A percentile compares a stretch with the other conserved stretches of the same genome.
phyloP scores from a whole-genome alignment of 2,888 invertebrate species.

The Pachycephus smyrnensis region DNA sequence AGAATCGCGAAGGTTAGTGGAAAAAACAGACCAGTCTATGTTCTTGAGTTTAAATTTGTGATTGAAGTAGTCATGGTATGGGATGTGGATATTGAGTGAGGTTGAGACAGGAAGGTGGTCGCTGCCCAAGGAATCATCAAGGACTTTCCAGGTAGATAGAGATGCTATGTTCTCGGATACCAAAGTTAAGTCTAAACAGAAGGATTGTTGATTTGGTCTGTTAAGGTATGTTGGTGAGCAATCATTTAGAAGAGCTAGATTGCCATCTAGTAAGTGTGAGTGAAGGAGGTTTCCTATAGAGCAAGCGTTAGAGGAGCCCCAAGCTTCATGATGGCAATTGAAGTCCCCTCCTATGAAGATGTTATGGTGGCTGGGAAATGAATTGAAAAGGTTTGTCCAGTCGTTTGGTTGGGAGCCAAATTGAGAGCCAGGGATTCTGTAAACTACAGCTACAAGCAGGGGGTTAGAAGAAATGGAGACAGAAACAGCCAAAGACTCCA shows the following conservation, averaged over 20 bases:
- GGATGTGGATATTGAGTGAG: neutral
- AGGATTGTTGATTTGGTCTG: neutral
- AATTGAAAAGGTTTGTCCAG: conserved; percentile 10
- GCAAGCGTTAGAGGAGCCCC: conserved; percentile 17
- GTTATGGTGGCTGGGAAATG: neutral
- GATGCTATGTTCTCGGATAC: conserved; percentile 11
- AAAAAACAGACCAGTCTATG: too few relatives aligned
- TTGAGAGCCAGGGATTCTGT: neutral
- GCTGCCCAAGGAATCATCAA: conserved; percentile 16
- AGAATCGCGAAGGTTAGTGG: too few relatives aligned
- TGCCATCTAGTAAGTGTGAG: neutral
- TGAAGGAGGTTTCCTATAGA: neutral
- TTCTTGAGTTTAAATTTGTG: too few relatives aligned
- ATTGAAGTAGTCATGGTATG: too few relatives aligned
- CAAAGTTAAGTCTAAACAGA: conserved; percentile 20
- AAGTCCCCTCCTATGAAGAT: conserved; percentile 20
- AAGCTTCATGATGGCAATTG: conserved; percentile 22
- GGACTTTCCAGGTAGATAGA: conserved; percentile 15
- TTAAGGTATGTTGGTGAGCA: conserved; percentile 19
- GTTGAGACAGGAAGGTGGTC: conserved; percentile 18
- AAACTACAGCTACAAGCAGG: conserved; percentile 1
- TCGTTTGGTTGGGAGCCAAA: neutral
- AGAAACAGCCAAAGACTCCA: conserved; percentile 16
- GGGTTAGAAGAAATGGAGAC: conserved; percentile 1
- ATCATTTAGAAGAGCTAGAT: conserved; percentile 19